Evolutionary conservation across 2,113 vertebrate genomes (phyloP), one percentile per base, ranked within the genome.

Genomic region (Alouatta palliata): DNA sequence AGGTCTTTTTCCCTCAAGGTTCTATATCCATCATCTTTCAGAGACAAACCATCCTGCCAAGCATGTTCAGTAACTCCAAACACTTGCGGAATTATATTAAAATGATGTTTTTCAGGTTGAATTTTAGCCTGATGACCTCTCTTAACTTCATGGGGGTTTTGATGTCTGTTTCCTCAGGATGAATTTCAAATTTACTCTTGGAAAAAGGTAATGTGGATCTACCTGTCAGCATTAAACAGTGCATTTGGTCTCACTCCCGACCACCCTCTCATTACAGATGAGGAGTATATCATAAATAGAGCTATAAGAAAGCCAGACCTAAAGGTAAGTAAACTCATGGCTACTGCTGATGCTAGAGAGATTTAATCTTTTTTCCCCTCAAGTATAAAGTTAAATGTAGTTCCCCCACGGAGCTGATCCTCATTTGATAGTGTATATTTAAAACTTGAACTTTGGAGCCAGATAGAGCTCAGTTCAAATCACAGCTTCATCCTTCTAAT

Each of bases 151-250:
- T 2, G 5, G 58, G 27, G 73, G 14, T 64, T 96, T 96, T 98
- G 70, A 68, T 97, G 45, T 97, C 20, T 97, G 2, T 96, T 95
- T 8, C 76, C 75, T 71, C 96, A 99, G 99, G 99, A 99, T 97
- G 98, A 99, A 97, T 99, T 98, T 96, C 98, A 47, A 37, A 96
- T 87, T 97, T 99, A 98, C 52, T 98, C 98, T 92, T 81, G 97
- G 95, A 99, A 99, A 94, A 97, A 97, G 73, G 98, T 99, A 64
- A 95, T 64, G 2, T 98, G 98, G 98, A 97, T 98, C 89, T 96
- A 97, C 83, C 92, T 99, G 76, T 97, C 98, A 61, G 73, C 96
- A 52, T 43, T 98, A 43, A 77, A 73, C 79, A 94, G 87, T 43
- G 6, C 94, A 5, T 45, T 86, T 86, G 90, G 1, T 76, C 93